Evolutionary conservation across 1,140 invertebrate genomes (phyloP).

Genomic region (Bombus confusus): DNA sequence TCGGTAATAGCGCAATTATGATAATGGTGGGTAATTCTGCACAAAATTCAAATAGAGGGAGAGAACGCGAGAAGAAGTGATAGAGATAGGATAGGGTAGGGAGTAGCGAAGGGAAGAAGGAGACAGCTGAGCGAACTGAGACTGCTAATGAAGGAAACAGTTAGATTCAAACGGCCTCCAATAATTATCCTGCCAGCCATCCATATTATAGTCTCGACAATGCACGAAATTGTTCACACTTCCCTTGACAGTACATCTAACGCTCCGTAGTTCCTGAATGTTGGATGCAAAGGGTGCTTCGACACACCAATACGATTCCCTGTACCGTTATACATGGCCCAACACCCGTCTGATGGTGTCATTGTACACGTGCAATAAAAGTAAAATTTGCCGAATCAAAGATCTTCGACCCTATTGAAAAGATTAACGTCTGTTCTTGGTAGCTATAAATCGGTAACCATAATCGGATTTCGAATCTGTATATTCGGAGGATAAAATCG

Average conservation of each 20-base stretch:
- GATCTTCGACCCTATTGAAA: not conserved
- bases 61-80: constrained; percentile 27
- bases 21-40: constrained; percentile 82
- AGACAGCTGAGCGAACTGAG: constrained; percentile 78
- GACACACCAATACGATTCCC: constrained; percentile 22
- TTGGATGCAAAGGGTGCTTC: constrained; percentile 50
- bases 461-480: constrained; percentile 23
- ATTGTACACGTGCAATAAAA: not conserved
- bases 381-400: not conserved
- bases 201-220: constrained; percentile 80
- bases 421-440: accelerated
- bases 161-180: constrained; percentile 83
- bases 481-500: no score
- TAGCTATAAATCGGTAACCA: no score
- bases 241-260: constrained; percentile 80
- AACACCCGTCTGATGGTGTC: no score
- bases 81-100: constrained; percentile 51
- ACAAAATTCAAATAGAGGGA: constrained; percentile 78
- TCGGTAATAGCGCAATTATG: constrained; percentile 83
- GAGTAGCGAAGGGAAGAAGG: constrained; percentile 26
- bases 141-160: constrained; percentile 84
- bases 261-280: constrained; percentile 72
- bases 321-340: not conserved
- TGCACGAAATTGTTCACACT: constrained; percentile 83
- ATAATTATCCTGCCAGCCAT: constrained; percentile 82